Base-by-base conservation (phyloP, 2,113 vertebrate genomes). In the Hepsetus odoe region DNA sequence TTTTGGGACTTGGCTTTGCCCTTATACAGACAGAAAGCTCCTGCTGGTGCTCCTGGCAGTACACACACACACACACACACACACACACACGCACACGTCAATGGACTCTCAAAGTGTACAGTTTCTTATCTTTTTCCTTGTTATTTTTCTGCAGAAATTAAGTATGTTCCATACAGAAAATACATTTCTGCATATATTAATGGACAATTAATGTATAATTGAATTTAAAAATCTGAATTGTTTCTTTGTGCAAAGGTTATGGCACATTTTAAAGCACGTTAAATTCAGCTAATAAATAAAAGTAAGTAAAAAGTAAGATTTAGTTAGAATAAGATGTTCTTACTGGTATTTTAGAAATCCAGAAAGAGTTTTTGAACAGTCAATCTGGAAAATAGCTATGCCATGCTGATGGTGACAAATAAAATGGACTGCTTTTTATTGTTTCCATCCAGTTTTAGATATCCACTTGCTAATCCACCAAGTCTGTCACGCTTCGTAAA, bases 1-100 rank as follows among this genome's bases (percentile, higher is more conserved):
- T 82, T 82, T 73, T 70, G 81, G 81, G 76, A 82, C 46, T 69
- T 70, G 65, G 56, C 53, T 82, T 79, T 79, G 72, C 66, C 72
- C 81, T 83, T 80, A 74, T 71, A 70, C 66, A 66, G 30, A 75
- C 72, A 71, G 59, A 65, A 74, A 58, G 42, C 81, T 58, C 66
- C 55, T 74, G 71, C 58, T 58, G 72, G 13, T 61, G 13, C 28
- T 56, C 22, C 72, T 51, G 44, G 44, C 6, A 33, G 42, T 8
- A 33, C 35, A 65, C 30, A 62, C 30, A 62, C 59, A 64, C 59
- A 64, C 30, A 64, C 59, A 62, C 59, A 61, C 58, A 32, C 26
- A 32, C 35, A 26, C 0, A 10, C 65, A 26, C 69, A 62, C 65
- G 51, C 44, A 40, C 16, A 12, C 11, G 20, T 11, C 22, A 18